Conservation (phyloP, 2,113 vertebrate genomes). For the Craseonycteris thonglongyai region DNA sequence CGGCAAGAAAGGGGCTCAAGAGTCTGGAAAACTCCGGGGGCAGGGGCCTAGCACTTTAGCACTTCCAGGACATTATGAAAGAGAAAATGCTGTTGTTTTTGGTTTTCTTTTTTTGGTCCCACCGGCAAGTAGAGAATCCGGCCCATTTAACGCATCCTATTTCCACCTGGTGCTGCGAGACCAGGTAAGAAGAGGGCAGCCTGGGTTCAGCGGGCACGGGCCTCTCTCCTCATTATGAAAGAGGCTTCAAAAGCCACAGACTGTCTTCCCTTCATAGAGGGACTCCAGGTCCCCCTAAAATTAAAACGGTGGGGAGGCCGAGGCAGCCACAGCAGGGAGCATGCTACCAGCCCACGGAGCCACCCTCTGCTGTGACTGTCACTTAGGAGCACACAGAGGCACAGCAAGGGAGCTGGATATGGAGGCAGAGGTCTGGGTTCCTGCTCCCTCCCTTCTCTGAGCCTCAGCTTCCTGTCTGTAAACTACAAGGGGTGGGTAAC, state of each 20-base stretch:
- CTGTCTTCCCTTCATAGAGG: not conserved
- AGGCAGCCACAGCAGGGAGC: not conserved
- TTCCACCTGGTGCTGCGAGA: not conserved
- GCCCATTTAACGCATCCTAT: not conserved
- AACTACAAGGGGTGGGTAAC: not conserved
- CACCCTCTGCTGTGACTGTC: not conserved
- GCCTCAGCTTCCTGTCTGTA: not conserved
- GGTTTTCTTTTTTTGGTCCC: too few species aligned
- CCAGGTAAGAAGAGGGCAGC: not conserved
- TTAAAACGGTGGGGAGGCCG: not conserved
- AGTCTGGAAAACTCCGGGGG: not conserved
- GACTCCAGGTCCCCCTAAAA: not conserved
- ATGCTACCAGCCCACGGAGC: not conserved
- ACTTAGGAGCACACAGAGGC: not conserved
- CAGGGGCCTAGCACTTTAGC: not conserved
- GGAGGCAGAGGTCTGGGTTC: not conserved
- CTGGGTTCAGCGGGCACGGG: fast-evolving
- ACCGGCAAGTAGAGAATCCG: not conserved
- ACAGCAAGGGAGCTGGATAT: not conserved
- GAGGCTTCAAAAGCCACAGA: too few species aligned
- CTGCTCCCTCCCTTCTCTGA: not conserved
- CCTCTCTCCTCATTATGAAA: not conserved
- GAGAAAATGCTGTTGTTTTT: not conserved
- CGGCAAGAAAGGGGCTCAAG: not conserved
- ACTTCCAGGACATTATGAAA: not conserved